Evolutionary conservation across 2,797 vertebrate genomes (phyloP).

Genomic region (Benthosema pterotum): DNA sequence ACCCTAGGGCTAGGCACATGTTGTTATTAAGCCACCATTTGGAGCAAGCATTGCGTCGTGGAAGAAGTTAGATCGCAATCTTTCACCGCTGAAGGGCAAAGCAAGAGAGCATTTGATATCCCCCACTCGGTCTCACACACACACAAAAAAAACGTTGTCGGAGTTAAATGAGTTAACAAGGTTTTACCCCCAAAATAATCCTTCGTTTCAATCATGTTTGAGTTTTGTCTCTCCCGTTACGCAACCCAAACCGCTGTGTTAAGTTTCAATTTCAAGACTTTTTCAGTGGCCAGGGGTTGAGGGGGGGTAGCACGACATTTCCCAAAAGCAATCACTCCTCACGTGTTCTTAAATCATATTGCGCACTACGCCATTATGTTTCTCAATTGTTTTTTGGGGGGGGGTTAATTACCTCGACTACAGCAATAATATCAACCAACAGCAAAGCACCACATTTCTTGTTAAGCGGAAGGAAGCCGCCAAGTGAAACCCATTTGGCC

Average conservation of each 20-base stretch:
- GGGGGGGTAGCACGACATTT: no score
- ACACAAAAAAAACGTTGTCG: slow-evolving; percentile 47
- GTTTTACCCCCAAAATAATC: slow-evolving; percentile 64
- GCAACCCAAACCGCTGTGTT: slow-evolving; percentile 37
- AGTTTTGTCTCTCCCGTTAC: slow-evolving; percentile 36
- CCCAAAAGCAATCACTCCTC: slow-evolving; percentile 28
- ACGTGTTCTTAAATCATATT: slow-evolving; percentile 41
- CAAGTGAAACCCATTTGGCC: slow-evolving; percentile 57
- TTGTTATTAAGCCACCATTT: slow-evolving; percentile 55
- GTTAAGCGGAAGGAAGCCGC: slow-evolving; percentile 37
- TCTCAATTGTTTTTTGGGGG: neutral
- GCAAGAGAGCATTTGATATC: slow-evolving; percentile 61
- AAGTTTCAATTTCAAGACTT: slow-evolving; percentile 46
- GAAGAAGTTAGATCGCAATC: slow-evolving; percentile 64
- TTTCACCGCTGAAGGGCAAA: slow-evolving; percentile 53
- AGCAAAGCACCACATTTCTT: slow-evolving; percentile 58
- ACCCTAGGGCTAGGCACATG: no score
- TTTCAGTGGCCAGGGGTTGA: slow-evolving; percentile 3
- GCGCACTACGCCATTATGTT: slow-evolving; percentile 19
- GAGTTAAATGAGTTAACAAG: slow-evolving; percentile 58
- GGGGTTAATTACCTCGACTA: slow-evolving; percentile 27
- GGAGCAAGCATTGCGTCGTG: slow-evolving; percentile 53
- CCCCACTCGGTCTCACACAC: slow-evolving; percentile 39
- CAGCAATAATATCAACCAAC: slow-evolving; percentile 51
- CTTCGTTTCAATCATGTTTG: slow-evolving; percentile 55